Percentiles rank a stretch among this genome's conserved stretches.
These are phyloP conservation scores for Oriolus oriolus DNA, from an alignment of 2,113 vertebrate species.

Conservation along the genomic window DNA sequence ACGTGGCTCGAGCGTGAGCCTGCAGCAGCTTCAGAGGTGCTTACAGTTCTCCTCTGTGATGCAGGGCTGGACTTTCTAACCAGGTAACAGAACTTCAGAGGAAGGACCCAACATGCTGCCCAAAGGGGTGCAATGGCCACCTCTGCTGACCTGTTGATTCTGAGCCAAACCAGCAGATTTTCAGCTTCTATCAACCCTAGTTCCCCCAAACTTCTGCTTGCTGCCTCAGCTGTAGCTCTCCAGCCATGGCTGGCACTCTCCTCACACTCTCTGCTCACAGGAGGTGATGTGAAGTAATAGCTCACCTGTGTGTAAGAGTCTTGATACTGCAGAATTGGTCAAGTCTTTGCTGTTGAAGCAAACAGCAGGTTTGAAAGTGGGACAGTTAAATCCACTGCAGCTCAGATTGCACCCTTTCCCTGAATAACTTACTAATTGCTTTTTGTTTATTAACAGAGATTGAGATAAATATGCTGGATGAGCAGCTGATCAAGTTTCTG, in stretches of 20 bases:
- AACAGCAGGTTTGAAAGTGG: not conserved
- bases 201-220: not conserved
- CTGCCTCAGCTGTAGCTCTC: not conserved
- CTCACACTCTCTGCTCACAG: not conserved
- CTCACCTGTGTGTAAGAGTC: not conserved
- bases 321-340: not conserved
- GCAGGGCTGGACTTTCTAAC: not conserved
- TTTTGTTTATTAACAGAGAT: slow-evolving; percentile 81
- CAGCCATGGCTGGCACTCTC: not conserved
- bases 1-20: fast-evolving
- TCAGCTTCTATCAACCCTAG: not conserved
- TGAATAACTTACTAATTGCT: slow-evolving; percentile 31
- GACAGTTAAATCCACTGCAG: not conserved
- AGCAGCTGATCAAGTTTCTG: slow-evolving; percentile 90
- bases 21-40: not conserved
- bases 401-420: not conserved
- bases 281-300: not conserved
- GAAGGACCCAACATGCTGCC: not conserved
- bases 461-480: slow-evolving; percentile 89
- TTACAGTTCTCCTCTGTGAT: not conserved
- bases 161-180: not conserved
- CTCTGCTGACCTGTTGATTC: not conserved
- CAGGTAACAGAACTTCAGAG: not conserved
- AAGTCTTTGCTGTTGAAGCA: not conserved
- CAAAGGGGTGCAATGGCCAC: not conserved